Evolutionary conservation across 1,140 invertebrate species (phyloP), one percentile per base, ranked within the genome.

Genomic region (Anoplophora glabripennis): DNA sequence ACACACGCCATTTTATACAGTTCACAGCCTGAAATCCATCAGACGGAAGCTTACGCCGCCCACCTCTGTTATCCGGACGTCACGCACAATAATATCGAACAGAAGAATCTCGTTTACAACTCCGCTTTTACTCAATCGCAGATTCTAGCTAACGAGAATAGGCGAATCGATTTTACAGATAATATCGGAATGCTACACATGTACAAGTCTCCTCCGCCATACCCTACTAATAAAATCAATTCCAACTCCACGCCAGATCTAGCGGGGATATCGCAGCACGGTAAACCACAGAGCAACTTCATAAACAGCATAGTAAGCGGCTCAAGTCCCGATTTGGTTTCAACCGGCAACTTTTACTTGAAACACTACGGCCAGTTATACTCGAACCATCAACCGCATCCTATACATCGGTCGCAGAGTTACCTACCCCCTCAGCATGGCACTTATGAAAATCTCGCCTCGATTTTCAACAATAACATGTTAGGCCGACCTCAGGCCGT

Each of bases 191-290:
- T 87, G 64, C 77, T 89, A 42, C 86, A 88, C 64, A 78, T 90
- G 8, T 89, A 85, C 70, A 92, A 92, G 75, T 89, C 86, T 0
- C 91, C 90, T 0, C 90, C 90, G 0, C 90, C 91, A 0, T 93
- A 93, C 75, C 88, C 89, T 4, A 68, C 64, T 41, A 74, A 73
- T 54, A 64, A 64, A 37, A 78, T 86, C 15, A 88, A 86, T 59
- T 89, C 86, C 37, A 87, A 86, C 61, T 66, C 61, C 0, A 66
- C 89, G 0, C 91, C 90, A 1, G 90, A 93, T 76, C 75, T 93
- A 49, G 89, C 90, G 0, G 81, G 84, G 10, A 84, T 84, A 3
- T 83, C 83, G 28, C 80, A 81, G 69, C 77, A 71, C 44, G 36
- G 63, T 15, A 72, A 75, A 54, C 64, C 67, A 8, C 65, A 66